Evolutionary conservation across 2,888 invertebrate genomes (phyloP).

Genomic region (Pollenia amentaria): DNA sequence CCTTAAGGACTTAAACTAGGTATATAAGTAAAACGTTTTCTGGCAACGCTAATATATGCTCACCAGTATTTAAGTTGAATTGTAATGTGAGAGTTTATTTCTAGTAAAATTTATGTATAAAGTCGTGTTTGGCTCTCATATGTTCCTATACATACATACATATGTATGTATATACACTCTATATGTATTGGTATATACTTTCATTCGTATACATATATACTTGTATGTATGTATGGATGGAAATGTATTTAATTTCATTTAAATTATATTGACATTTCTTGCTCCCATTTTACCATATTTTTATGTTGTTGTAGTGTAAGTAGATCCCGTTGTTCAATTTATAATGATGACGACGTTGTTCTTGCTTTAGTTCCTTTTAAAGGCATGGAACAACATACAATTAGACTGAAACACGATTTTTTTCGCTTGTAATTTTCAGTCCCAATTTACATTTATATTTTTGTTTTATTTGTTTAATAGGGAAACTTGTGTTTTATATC

Average conservation of each 20-base stretch:
- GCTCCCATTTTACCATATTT: slow-evolving; percentile 17
- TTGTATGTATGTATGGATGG: neutral
- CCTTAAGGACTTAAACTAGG: too few relatives aligned
- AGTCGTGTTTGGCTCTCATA: slow-evolving; percentile 1
- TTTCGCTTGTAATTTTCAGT: neutral
- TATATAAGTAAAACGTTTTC: too few relatives aligned
- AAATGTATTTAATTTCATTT: slow-evolving; percentile 35
- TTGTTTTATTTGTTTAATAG: neutral
- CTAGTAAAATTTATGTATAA: neutral
- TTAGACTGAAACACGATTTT: slow-evolving; percentile 20
- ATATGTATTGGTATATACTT: too few relatives aligned
- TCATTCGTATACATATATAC: neutral
- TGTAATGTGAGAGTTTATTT: slow-evolving; percentile 17
- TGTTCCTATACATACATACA: neutral
- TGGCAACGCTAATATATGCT: neutral
- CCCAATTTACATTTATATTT: slow-evolving; percentile 27
- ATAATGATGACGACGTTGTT: neutral
- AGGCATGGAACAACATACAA: neutral
- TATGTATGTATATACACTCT: neutral
- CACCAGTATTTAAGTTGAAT: slow-evolving; percentile 24
- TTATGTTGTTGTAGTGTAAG: slow-evolving; percentile 1
- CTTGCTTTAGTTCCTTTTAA: neutral
- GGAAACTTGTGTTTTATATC: slow-evolving; percentile 18
- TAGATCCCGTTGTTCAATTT: slow-evolving; percentile 10
- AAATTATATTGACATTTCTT: slow-evolving; percentile 39